Conservation (phyloP, 2,113 vertebrate genomes). For the Mobula birostris region DNA sequence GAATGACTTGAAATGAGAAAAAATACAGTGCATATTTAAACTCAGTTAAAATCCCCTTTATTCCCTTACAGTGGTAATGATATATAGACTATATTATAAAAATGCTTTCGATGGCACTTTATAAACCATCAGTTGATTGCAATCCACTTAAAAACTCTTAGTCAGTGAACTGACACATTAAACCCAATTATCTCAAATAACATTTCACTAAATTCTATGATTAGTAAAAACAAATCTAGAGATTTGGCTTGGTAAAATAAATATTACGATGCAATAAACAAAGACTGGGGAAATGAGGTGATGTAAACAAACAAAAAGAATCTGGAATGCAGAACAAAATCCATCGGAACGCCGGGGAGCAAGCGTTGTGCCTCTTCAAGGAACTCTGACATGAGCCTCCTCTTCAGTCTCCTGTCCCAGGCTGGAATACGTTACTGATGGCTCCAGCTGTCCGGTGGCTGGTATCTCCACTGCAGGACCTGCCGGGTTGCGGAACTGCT, state of each 20-base stretch:
- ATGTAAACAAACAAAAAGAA: slow-evolving; percentile 59
- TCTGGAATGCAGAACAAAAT: slow-evolving; percentile 54
- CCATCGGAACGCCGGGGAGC: slow-evolving; percentile 47
- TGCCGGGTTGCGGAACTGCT: slow-evolving; percentile 84
- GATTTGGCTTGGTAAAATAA: slow-evolving; percentile 71
- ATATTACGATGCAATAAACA: slow-evolving; percentile 64
- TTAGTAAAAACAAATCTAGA: slow-evolving; percentile 53
- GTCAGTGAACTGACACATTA: slow-evolving; percentile 42
- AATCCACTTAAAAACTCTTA: slow-evolving; percentile 45
- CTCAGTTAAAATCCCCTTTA: slow-evolving; percentile 38
- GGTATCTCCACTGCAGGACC: slow-evolving; percentile 67
- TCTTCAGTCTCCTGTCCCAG: slow-evolving; percentile 78
- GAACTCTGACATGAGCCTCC: slow-evolving; percentile 71
- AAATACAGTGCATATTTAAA: slow-evolving; percentile 37
- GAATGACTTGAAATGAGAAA: slow-evolving; percentile 39
- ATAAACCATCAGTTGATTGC: slow-evolving; percentile 39
- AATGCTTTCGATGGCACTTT: slow-evolving; percentile 41
- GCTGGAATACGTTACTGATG: slow-evolving; percentile 85
- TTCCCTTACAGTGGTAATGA: slow-evolving; percentile 44
- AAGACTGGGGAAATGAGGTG: slow-evolving; percentile 56
- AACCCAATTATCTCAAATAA: slow-evolving; percentile 50
- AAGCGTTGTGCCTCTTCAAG: slow-evolving; percentile 52
- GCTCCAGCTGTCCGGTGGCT: slow-evolving; percentile 65
- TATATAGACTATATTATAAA: slow-evolving; percentile 44
- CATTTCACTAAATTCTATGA: slow-evolving; percentile 55